These are phyloP conservation scores for Harpagifer antarcticus DNA, from an alignment of 2,797 vertebrate genomes.

Conservation along the genomic window DNA sequence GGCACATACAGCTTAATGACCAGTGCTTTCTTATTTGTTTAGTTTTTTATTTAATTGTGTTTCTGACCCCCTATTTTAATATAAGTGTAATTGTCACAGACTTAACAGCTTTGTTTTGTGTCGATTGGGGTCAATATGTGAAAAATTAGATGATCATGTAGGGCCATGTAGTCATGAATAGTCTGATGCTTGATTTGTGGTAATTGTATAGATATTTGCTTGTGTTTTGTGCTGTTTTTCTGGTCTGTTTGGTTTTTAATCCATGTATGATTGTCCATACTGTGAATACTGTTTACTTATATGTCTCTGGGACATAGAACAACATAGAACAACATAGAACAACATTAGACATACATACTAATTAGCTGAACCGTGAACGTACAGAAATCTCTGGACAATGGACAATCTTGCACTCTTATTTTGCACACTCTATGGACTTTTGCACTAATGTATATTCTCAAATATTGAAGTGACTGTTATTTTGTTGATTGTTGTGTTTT, in stretches of 20 bases:
- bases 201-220: background rate
- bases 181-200: background rate
- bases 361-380: background rate
- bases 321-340: background rate
- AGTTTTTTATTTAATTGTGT: too few relatives aligned
- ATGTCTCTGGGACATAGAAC: background rate
- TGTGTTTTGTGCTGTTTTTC: background rate
- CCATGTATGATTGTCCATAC: background rate
- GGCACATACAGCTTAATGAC: too few relatives aligned
- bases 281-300: background rate
- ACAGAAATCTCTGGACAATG: background rate
- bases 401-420: too few relatives aligned
- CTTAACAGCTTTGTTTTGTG: background rate
- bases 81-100: background rate
- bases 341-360: background rate
- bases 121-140: background rate
- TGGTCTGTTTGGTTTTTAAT: background rate
- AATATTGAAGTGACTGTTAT: too few relatives aligned
- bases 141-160: background rate
- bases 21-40: too few relatives aligned
- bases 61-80: background rate
- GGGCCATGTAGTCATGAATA: background rate
- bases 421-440: too few relatives aligned
- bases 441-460: too few relatives aligned
- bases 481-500: too few relatives aligned